Evolutionary conservation across 1,140 invertebrate genomes (phyloP).

Genomic region (Alviniconcha marisindica): DNA sequence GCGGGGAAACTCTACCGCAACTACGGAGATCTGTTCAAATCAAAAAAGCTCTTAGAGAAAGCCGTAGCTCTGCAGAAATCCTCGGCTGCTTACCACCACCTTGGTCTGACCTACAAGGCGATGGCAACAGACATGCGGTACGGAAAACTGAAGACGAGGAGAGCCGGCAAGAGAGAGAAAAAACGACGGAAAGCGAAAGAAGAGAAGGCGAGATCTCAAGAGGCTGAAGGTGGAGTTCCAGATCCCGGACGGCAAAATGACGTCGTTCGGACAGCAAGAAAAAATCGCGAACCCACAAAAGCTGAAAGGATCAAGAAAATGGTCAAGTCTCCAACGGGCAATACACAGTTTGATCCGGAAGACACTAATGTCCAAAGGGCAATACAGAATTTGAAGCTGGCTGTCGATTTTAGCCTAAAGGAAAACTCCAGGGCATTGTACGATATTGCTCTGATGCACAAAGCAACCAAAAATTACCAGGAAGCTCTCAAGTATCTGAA

Average conservation of each 20-base stretch:
- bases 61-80: slow-evolving; percentile 6
- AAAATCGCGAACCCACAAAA: neutral
- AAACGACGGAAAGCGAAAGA: neutral
- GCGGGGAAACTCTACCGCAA: slow-evolving; percentile 8
- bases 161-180: neutral
- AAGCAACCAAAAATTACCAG: neutral
- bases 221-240: too few species aligned
- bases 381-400: neutral
- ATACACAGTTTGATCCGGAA: neutral
- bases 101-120: slow-evolving; percentile 15
- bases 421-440: slow-evolving; percentile 22
- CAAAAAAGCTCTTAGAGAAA: neutral
- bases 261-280: neutral
- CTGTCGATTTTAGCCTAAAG: neutral
- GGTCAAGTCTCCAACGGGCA: slow-evolving; percentile 14
- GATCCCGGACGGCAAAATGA: neutral
- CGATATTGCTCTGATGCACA: slow-evolving; percentile 14
- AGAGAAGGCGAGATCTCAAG: too few species aligned
- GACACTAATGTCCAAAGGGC: neutral
- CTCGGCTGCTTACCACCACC: slow-evolving; percentile 14
- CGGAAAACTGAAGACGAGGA: slow-evolving; percentile 7
- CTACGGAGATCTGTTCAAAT: neutral
- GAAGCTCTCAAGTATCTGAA: neutral
- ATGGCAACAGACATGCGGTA: neutral
- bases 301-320: neutral